Evolutionary conservation across 2,797 vertebrate species (phyloP).

Genomic region (Gambusia yucatana): DNA sequence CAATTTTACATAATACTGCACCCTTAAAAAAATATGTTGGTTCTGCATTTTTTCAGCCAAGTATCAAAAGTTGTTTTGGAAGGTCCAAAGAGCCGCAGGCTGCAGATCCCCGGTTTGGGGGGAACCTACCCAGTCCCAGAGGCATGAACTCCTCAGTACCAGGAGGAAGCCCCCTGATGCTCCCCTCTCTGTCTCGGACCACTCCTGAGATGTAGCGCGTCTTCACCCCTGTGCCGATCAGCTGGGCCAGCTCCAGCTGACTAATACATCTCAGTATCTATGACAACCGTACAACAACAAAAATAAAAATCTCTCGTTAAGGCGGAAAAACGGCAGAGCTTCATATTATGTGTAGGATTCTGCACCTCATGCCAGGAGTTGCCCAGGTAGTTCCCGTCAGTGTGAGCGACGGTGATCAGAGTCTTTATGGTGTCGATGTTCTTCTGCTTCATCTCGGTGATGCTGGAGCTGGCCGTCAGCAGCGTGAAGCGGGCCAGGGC

Average conservation of each 20-base stretch:
- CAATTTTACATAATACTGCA: too few species aligned
- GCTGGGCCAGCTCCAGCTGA: conserved; percentile 97
- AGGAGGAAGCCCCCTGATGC: conserved; percentile 85
- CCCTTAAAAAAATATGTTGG: not conserved
- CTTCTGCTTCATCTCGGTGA: conserved; percentile 99
- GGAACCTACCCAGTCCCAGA: conserved; percentile 87
- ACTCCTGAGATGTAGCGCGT: conserved; percentile 94
- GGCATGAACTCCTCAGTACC: conserved; percentile 96
- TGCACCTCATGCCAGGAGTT: conserved; percentile 98
- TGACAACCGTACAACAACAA: not conserved
- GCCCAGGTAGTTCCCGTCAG: conserved; percentile 96
- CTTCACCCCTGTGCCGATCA: conserved; percentile 98
- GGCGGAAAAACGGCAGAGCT: not conserved
- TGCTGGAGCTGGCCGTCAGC: conserved; percentile 96
- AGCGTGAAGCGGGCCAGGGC: conserved; percentile 96
- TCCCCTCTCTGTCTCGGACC: conserved; percentile 88
- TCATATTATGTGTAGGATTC: not conserved
- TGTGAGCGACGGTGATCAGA: conserved; percentile 97
- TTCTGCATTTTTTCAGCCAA: not conserved
- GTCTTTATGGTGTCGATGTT: conserved; percentile 99
- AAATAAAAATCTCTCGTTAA: not conserved
- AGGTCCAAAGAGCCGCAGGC: not conserved
- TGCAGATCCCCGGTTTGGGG: not conserved
- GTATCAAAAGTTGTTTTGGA: not conserved
- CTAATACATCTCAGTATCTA: conserved; percentile 99